Evolutionary conservation across 1,140 invertebrate genomes (phyloP).

Genomic region (Zaprionus africanus): DNA sequence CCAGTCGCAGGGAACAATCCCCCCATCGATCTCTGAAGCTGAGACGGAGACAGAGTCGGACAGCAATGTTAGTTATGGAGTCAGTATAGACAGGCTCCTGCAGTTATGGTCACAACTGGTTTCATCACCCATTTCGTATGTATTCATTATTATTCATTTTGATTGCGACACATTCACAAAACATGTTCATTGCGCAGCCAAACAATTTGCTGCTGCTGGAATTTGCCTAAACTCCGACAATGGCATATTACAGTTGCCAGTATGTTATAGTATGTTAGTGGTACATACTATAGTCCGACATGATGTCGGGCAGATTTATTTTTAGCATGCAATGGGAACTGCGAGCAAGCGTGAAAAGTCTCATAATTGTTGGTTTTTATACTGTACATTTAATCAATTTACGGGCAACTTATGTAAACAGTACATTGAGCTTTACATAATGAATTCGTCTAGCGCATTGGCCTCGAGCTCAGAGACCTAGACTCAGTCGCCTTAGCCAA

Average conservation of each 20-base stretch:
- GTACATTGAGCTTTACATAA: slow-evolving; percentile 63
- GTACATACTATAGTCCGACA: not conserved
- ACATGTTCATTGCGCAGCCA: slow-evolving; percentile 66
- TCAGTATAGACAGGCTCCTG: slow-evolving; percentile 28
- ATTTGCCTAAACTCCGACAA: slow-evolving; percentile 53
- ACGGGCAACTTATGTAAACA: slow-evolving; percentile 70
- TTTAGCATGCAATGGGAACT: slow-evolving; percentile 41
- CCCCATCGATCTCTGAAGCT: slow-evolving; percentile 54
- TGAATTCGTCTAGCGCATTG: slow-evolving; percentile 55
- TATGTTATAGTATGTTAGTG: not conserved
- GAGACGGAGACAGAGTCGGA: not conserved
- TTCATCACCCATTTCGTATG: slow-evolving; percentile 71
- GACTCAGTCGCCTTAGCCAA: slow-evolving; percentile 48
- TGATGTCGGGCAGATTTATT: not conserved
- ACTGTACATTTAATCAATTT: slow-evolving; percentile 66
- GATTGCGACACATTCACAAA: slow-evolving; percentile 69
- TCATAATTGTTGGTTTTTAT: slow-evolving; percentile 58
- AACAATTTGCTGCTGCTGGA: slow-evolving; percentile 46
- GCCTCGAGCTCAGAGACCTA: slow-evolving; percentile 42
- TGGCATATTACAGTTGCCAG: slow-evolving; percentile 19
- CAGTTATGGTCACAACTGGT: slow-evolving; percentile 75
- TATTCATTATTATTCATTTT: slow-evolving; percentile 80
- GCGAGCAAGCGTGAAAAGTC: slow-evolving; percentile 69
- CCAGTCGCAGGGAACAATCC: slow-evolving; percentile 29
- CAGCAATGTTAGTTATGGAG: not conserved